These are phyloP conservation scores for Lagodon rhomboides DNA, from an alignment of 2,797 vertebrate species.

Conservation along the genomic window DNA sequence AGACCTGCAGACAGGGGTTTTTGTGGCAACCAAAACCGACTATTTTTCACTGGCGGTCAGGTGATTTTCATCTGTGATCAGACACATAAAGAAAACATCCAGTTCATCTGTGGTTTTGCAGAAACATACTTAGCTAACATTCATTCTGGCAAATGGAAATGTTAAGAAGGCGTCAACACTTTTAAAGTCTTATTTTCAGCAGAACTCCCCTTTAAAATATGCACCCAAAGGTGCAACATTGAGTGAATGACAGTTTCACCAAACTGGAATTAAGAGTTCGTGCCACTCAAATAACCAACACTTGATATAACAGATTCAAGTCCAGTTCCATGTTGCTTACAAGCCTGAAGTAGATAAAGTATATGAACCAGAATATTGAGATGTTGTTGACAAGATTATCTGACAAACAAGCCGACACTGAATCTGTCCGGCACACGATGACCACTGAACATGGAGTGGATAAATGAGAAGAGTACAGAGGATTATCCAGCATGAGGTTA, in stretches of 20 bases:
- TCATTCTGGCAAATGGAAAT: neutral
- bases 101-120: no score
- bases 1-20: no score
- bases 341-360: neutral
- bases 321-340: constrained; percentile 8
- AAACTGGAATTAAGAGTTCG: constrained; percentile 17
- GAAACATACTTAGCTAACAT: no score
- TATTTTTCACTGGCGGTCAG: no score
- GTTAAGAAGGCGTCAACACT: neutral
- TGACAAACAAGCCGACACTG: constrained; percentile 15
- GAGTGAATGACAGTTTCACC: constrained; percentile 5
- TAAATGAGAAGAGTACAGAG: constrained; percentile 11
- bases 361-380: constrained; percentile 12
- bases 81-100: no score
- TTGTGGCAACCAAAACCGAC: no score
- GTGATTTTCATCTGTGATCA: no score
- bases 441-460: constrained; percentile 14
- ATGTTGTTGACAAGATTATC: constrained; percentile 15
- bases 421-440: constrained; percentile 14
- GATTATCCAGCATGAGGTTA: constrained; percentile 43
- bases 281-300: constrained; percentile 10
- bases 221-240: constrained; percentile 12
- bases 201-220: constrained; percentile 43
- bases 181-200: constrained; percentile 3
- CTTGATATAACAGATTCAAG: constrained; percentile 19